Base-by-base conservation (phyloP, 1,140 invertebrate species). In the Zaprionus gabonicus region DNA sequence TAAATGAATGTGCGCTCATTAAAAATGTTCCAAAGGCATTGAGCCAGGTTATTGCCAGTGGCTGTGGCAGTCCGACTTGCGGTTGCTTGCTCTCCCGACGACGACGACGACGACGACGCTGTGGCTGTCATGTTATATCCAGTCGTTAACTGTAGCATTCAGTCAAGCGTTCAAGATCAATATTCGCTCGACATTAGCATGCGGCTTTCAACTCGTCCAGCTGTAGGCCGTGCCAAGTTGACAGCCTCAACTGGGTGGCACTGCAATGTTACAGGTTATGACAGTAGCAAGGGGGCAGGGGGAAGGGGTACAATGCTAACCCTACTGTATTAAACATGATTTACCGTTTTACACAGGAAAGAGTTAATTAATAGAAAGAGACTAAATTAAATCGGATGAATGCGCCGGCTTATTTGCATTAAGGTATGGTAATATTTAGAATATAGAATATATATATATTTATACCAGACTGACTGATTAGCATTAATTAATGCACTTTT, bases 101-200 rank as follows among this genome's bases (percentile, higher is more conserved):
- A 23, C 27, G 23, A 46, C 27, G n/a, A 25, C 28, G n/a, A n/a
- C n/a, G n/a, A 23, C 28, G 23, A 51, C 23, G 59, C 51, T 78
- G 69, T 23, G 44, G 74, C 73, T 83, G 81, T 71, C 79, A 80
- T 65, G 72, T 71, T 46, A 64, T 71, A 74, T 80, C 60, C 78
- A 66, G 65, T 12, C 58, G 57, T 58, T 86, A 77, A 76, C 78
- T 81, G 44, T 64, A 60, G 71, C 78, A 84, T 58, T 81, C 84
- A 88, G 78, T 70, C 84, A 87, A 74, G 69, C 84, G 81, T 88
- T 88, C 84, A 87, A 88, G 80, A 84, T 76, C 83, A 83, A 81
- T 80, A 78, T 82, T 76, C 51, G 69, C 76, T 65, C 12, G n/a
- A 57, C 60, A 81, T 88, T 87, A 65, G 81, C 83, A 84, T 83